Percentiles rank a stretch among this genome's conserved stretches.
Evolutionary conservation across 2,797 vertebrate species (phyloP).

Genomic region (Corythornis leucogaster): DNA sequence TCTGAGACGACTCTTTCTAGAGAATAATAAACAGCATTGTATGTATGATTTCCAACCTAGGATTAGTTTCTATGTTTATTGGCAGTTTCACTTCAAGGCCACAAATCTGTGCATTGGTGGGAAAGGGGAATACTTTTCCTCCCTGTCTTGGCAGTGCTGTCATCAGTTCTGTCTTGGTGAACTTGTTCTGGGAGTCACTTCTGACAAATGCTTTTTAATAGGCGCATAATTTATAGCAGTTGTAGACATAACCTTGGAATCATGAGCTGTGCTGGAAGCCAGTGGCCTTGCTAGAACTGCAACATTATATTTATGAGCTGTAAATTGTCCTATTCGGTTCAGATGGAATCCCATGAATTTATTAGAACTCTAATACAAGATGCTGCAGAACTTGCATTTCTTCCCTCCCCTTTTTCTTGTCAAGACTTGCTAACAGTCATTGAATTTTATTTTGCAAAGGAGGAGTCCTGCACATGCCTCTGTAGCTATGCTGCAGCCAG

Average conservation of each 20-base stretch:
- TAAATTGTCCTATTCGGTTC: background rate
- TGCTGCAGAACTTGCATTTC: background rate
- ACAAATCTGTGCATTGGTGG: background rate
- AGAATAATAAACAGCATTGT: background rate
- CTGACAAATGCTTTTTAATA: conserved; percentile 7
- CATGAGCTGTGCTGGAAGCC: background rate
- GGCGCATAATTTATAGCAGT: background rate
- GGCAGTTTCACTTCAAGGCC: conserved; percentile 9
- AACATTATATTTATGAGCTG: background rate
- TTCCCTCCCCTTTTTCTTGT: background rate
- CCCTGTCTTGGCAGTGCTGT: background rate
- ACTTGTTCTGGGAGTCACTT: background rate
- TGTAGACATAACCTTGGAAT: conserved; percentile 4
- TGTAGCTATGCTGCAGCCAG: background rate
- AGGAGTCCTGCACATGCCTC: background rate
- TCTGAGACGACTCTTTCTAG: conserved; percentile 17
- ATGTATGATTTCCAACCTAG: background rate
- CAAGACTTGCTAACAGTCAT: background rate
- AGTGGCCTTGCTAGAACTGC: background rate
- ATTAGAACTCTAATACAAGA: background rate
- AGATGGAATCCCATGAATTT: background rate
- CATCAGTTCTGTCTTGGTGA: background rate
- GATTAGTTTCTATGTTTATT: background rate
- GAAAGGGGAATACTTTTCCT: background rate
- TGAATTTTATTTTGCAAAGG: background rate